Evolutionary conservation across 1,140 invertebrate genomes (phyloP).

Genomic region (Lysiphlebus fabarum): DNA sequence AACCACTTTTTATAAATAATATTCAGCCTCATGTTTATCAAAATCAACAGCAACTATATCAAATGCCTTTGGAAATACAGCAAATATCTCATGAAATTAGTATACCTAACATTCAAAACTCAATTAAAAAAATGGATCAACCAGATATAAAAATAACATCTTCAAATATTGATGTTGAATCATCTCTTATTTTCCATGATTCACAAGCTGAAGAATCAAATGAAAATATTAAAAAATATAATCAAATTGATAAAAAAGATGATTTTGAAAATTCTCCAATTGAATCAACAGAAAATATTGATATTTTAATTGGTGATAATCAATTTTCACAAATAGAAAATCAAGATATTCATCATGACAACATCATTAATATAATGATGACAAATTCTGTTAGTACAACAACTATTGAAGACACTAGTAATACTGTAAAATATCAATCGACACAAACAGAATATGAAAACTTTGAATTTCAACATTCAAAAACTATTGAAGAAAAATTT

Average conservation of each 20-base stretch:
- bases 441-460: too few relatives aligned
- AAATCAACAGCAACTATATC: conserved; percentile 4
- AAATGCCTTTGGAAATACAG: conserved; percentile 4
- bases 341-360: too few relatives aligned
- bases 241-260: conserved; percentile 4
- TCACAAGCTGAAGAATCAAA: conserved; percentile 46
- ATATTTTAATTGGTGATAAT: too few relatives aligned
- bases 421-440: too few relatives aligned
- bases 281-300: conserved; percentile 6
- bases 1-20: conserved; percentile 30
- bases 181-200: conserved; percentile 16
- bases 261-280: too few relatives aligned
- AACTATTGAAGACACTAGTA: too few relatives aligned
- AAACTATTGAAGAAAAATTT: too few relatives aligned
- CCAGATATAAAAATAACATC: conserved; percentile 2
- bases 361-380: too few relatives aligned
- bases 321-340: too few relatives aligned
- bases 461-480: too few relatives aligned
- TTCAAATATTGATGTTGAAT: too few relatives aligned
- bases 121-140: conserved; percentile 19
- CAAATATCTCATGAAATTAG: conserved; percentile 15
- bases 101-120: conserved; percentile 28
- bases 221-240: conserved; percentile 39
- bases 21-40: background rate
- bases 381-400: too few relatives aligned